Conservation (phyloP, 2,888 invertebrate species). For the Cataglyphis cursor region DNA sequence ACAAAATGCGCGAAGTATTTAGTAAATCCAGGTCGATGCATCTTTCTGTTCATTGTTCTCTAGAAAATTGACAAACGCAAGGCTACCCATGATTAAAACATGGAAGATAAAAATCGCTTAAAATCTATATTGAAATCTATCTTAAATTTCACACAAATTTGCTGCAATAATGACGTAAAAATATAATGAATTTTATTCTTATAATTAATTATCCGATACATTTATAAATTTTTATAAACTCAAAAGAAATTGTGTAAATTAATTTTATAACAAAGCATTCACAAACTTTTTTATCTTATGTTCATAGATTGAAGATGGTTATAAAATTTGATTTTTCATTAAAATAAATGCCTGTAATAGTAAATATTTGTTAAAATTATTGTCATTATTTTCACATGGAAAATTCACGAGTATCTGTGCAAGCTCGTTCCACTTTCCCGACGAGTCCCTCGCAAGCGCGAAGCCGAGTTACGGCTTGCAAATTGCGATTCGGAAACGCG, state of each 20-base stretch:
- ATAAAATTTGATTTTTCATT: neutral
- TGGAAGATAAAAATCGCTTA: slow-evolving; percentile 20
- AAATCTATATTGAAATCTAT: neutral
- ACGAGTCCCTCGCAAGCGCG: slow-evolving; percentile 36
- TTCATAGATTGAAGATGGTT: neutral
- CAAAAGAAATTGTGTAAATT: neutral
- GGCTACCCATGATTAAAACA: slow-evolving; percentile 59
- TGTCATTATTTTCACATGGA: slow-evolving; percentile 36
- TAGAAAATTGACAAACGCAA: slow-evolving; percentile 65
- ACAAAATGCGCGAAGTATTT: slow-evolving; percentile 75
- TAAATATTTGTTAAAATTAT: slow-evolving; percentile 30
- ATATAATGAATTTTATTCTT: neutral
- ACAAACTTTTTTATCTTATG: neutral
- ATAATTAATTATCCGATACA: neutral
- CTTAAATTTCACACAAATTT: neutral
- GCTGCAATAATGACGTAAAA: neutral
- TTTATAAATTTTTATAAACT: neutral
- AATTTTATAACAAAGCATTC: neutral
- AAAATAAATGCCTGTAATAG: neutral
- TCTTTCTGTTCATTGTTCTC: slow-evolving; percentile 56
- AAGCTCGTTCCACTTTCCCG: slow-evolving; percentile 7
- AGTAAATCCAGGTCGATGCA: slow-evolving; percentile 72
- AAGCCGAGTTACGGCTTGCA: slow-evolving; percentile 57
- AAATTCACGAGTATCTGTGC: slow-evolving; percentile 32
- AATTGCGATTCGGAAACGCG: slow-evolving; percentile 70